These are phyloP conservation scores for Apis cerana DNA, from an alignment of 1,140 invertebrate genomes.

Conservation along the genomic window DNA sequence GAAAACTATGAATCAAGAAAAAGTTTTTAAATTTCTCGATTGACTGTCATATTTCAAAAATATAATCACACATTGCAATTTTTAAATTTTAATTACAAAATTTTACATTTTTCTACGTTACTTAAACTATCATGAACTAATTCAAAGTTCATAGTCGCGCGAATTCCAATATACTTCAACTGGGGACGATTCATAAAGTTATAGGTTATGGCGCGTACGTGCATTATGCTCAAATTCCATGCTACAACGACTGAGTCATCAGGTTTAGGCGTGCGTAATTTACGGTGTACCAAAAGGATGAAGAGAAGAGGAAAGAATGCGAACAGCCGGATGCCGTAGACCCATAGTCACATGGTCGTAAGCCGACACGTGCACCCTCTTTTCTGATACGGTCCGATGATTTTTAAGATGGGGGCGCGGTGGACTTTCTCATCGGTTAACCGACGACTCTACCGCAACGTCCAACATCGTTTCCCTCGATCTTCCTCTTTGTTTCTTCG, in stretches of 20 bases:
- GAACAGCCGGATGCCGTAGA: constrained; percentile 70
- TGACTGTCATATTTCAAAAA: no score
- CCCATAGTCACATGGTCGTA: constrained; percentile 68
- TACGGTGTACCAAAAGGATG: constrained; percentile 66
- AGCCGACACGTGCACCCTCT: constrained; percentile 64
- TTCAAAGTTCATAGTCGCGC: not conserved
- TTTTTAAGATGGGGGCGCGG: constrained; percentile 42
- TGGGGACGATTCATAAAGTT: not conserved
- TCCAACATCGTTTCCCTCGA: constrained; percentile 10
- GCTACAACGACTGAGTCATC: constrained; percentile 64
- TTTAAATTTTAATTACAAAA: no score
- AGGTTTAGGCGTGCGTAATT: constrained; percentile 62
- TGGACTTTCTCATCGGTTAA: constrained; percentile 33
- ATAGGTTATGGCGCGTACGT: not conserved
- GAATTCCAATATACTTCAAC: not conserved
- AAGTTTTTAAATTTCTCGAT: no score
- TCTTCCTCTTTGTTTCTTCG: not conserved
- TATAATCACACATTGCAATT: no score
- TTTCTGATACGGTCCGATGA: constrained; percentile 67
- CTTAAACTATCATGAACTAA: not conserved
- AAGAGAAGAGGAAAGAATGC: constrained; percentile 72
- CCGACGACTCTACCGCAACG: not conserved
- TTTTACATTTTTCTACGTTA: not conserved
- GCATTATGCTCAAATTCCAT: constrained; percentile 60
- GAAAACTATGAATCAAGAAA: no score